Percentiles rank a stretch among this genome's conserved stretches.
Conservation (phyloP, 1,140 invertebrate species). For the Caenorhabditis remanei region DNA sequence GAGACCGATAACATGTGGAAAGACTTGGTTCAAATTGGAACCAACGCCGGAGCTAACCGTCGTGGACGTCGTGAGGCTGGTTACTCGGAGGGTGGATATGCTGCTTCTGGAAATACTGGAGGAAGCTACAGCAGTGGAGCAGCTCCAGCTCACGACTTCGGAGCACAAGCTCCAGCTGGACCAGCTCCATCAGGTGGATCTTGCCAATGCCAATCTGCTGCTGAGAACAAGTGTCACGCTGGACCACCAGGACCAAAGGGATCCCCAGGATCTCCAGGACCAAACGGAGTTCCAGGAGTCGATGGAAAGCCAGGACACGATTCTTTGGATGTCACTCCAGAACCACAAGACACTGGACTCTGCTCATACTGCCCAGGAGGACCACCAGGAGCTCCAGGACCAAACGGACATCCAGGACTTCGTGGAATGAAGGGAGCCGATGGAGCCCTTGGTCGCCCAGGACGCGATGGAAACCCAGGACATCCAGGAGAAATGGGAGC, state of each 20-base stretch:
- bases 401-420: slow-evolving; percentile 74
- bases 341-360: slow-evolving; percentile 51
- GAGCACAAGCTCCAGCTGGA: slow-evolving; percentile 71
- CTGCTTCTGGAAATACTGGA: slow-evolving; percentile 8
- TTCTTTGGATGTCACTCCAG: slow-evolving; percentile 56
- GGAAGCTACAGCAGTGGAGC: slow-evolving; percentile 2
- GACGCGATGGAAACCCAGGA: slow-evolving; percentile 75
- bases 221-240: slow-evolving; percentile 75
- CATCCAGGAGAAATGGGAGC: slow-evolving; percentile 68
- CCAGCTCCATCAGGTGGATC: slow-evolving; percentile 51
- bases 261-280: slow-evolving; percentile 67
- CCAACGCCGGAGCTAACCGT: slow-evolving; percentile 49
- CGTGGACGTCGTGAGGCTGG: slow-evolving; percentile 57
- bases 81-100: slow-evolving; percentile 51
- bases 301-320: slow-evolving; percentile 63
- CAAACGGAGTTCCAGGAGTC: slow-evolving; percentile 58
- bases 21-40: slow-evolving; percentile 71
- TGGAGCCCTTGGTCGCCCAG: slow-evolving; percentile 71
- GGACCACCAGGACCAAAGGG: slow-evolving; percentile 73
- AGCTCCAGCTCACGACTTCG: slow-evolving; percentile 63
- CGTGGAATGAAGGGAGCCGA: slow-evolving; percentile 73
- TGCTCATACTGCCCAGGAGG: slow-evolving; percentile 63
- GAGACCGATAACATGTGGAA: slow-evolving; percentile 76
- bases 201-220: slow-evolving; percentile 71
- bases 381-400: slow-evolving; percentile 61